Conservation (phyloP, 1,140 invertebrate species). For the Neodiprion virginianus region DNA sequence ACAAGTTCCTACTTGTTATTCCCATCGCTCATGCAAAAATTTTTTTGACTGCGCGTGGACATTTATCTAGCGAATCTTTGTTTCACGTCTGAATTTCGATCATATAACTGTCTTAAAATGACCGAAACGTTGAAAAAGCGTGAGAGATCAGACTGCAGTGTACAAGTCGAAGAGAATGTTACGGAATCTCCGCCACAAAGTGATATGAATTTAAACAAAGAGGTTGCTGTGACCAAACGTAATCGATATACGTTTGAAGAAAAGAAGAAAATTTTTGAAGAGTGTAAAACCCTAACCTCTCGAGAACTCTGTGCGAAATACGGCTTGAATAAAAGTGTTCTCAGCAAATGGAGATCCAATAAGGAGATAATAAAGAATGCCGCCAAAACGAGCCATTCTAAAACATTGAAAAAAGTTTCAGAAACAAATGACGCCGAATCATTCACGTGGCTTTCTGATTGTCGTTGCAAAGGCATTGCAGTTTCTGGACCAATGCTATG, state of each 20-base stretch:
- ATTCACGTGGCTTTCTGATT: not conserved
- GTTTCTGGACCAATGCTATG: slow-evolving; percentile 17
- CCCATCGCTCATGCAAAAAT: too few relatives aligned
- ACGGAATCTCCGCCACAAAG: not conserved
- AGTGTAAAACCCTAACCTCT: not conserved
- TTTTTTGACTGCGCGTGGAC: too few relatives aligned
- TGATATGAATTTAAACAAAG: not conserved
- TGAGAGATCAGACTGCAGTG: not conserved
- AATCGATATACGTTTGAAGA: not conserved
- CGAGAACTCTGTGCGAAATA: not conserved
- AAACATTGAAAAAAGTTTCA: not conserved
- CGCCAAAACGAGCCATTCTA: not conserved
- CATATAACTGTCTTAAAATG: not conserved
- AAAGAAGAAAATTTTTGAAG: not conserved
- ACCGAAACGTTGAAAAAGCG: not conserved
- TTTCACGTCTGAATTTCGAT: not conserved
- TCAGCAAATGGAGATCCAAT: not conserved
- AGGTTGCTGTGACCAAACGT: not conserved
- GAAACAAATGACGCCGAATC: not conserved
- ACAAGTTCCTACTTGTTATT: too few relatives aligned
- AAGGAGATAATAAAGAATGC: not conserved
- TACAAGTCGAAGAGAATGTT: too few relatives aligned
- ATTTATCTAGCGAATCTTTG: too few relatives aligned
- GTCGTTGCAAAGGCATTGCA: slow-evolving; percentile 19
- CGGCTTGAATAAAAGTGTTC: not conserved